Evolutionary conservation across 1,140 invertebrate genomes (phyloP), one percentile per base, ranked within the genome.

Genomic region (Whitmania pigra): DNA sequence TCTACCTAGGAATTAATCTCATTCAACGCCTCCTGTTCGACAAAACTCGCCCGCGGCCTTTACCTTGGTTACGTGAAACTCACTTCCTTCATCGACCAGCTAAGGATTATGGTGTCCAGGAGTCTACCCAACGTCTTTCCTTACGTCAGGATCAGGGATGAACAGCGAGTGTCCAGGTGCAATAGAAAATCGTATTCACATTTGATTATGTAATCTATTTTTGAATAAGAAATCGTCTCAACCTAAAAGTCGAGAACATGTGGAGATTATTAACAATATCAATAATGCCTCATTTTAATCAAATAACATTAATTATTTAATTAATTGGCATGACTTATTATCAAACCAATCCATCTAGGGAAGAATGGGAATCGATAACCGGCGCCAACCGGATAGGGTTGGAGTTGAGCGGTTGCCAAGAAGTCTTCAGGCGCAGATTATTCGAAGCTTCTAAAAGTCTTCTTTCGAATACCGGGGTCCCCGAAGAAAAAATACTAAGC

Each of bases 401-500:
- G 9, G 43, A 49, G 43, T 49, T 49, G 43, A 63, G 57, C 15
- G 29, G 22, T 13, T 31, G 9, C 11, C 57, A 63, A 31, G 22
- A 63, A 22, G 29, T 25, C 29, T 63, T 63, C 57, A 63, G 22
- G 6, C 22, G 18, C 57, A 22, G 18, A 18, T 63, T 63, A n/a
- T 63, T 25, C 15, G 57, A 63, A n/a, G 9, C 57, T 25, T 63
- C 57, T 13, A 25, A 25, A 31, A 31, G 29, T 7, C 57, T 63
- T 13, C 22, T 63, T 22, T 31, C 22, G 0, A 31, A 63, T 63
- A 31, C 29, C 29, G 57, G 57, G 9, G 57, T 63, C 22, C 57
- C 57, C 1, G 57, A 63, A 20, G 57, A 63, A 63, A 31, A 63
- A 4, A 13, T 63, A 25, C 57, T 63, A 4, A 77, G 67, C 40